Conservation (phyloP, 1,140 invertebrate species). For the Philotrypesis tridentata region DNA sequence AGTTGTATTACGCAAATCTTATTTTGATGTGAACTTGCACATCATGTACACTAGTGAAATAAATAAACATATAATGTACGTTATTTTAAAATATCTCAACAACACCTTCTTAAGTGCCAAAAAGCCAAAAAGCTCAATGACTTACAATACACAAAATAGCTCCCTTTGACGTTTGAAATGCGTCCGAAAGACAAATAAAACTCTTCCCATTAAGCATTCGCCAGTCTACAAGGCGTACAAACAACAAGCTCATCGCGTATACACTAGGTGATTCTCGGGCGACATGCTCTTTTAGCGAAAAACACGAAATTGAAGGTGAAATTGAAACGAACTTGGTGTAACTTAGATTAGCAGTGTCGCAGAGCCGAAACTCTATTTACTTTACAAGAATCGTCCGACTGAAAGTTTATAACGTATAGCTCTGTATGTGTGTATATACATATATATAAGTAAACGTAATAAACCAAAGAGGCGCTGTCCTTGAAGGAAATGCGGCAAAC, state of each 20-base stretch:
- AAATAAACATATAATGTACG: too few species aligned
- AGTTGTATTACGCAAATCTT: too few species aligned
- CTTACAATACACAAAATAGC: neutral
- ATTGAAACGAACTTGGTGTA: conserved; percentile 3
- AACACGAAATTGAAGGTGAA: conserved; percentile 21
- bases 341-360: conserved; percentile 5
- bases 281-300: neutral
- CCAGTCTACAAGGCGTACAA: neutral
- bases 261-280: neutral
- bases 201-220: neutral
- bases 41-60: too few species aligned
- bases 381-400: neutral
- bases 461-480: too few species aligned
- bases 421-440: neutral
- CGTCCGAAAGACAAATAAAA: conserved; percentile 15
- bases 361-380: neutral
- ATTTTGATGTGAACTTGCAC: too few species aligned
- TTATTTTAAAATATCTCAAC: neutral
- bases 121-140: neutral
- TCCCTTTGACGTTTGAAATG: neutral
- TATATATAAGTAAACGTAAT: too few species aligned
- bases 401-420: neutral
- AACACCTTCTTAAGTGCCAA: neutral
- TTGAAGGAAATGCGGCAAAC: neutral
- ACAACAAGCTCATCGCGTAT: neutral